Base-by-base conservation (phyloP, 2,888 invertebrate species). In the Epinotia ramella region DNA sequence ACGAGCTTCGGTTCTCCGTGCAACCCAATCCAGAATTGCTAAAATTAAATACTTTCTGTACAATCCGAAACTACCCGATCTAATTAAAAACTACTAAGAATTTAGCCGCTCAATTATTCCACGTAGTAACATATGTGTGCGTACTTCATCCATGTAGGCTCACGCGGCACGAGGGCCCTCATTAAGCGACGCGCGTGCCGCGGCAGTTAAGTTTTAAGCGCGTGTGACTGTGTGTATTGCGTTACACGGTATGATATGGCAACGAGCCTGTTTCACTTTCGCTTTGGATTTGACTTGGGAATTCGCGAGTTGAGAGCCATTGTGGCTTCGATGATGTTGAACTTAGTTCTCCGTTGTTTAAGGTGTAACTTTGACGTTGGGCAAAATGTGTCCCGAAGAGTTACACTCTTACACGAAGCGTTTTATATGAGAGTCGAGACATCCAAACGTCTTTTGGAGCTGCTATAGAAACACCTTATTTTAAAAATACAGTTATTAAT, bases 41-140 rank as follows among this genome's bases (percentile, higher is more conserved):
- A 53, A 53, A 53, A 53, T 49, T 3, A 3, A 20, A 20, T 7
- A 49, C 7, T 46, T 46, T 13, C 6, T 24, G 46, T 9, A 49
- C n/a, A 40, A 24, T n/a, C 6, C 0, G 46, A 12, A 46, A 70
- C 60, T 70, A 60, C 60, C 49, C n/a, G 46, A 70, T 62, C 28
- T 40, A 68, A 59, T 56, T 44, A 59, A 18, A 59, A 40, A 57
- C 44, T 16, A 68, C 53, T 64, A 59, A 46, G 44, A 59, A 65
- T 46, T 63, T 16, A 46, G 18, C 12, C 33, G 28, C 73, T n/a
- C 40, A n/a, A 67, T 81, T 80, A 59, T 69, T 77, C 70, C 80
- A 72, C 79, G 77, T 66, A 74, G 57, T 57, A 62, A 60, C 6
- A 33, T 66, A 66, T 59, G 65, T 49, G 57, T 60, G 59, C 67